phyloP scores from a whole-genome alignment of 2,888 invertebrate species.

The Tachina lurida region DNA sequence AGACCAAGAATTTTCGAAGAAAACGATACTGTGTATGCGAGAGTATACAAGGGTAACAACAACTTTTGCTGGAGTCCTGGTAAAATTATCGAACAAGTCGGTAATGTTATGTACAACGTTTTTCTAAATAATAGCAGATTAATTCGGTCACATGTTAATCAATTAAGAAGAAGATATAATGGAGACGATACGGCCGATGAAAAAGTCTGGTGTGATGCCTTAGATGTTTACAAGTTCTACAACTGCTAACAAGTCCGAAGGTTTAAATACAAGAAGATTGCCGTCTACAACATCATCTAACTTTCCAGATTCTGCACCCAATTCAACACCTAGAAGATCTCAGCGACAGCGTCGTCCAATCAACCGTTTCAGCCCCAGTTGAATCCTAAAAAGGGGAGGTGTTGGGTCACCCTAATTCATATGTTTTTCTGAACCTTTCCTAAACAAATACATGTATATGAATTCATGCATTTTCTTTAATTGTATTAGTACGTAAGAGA shows the following conservation, averaged over 20 bases:
- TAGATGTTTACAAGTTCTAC: constrained; percentile 37
- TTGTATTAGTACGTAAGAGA: no score
- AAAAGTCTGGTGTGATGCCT: constrained; percentile 30
- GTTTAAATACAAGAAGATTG: constrained; percentile 3
- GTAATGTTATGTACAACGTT: constrained; percentile 68
- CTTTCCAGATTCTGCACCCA: no score
- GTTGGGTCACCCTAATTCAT: no score
- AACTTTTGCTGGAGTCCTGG: constrained; percentile 55
- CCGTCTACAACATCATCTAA: neutral
- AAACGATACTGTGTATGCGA: constrained; percentile 58
- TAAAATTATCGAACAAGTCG: constrained; percentile 58
- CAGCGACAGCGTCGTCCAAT: no score
- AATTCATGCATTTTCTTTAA: no score
- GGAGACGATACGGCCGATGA: constrained; percentile 12
- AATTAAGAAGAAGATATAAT: constrained; percentile 56
- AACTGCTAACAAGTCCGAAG: constrained; percentile 10
- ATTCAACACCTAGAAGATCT: no score
- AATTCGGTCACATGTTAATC: constrained; percentile 61
- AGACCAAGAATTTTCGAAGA: constrained; percentile 46
- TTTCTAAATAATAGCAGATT: constrained; percentile 46
- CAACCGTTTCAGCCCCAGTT: no score
- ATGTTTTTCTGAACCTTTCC: no score
- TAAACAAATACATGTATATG: no score
- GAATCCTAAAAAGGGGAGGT: no score
- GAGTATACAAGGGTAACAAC: constrained; percentile 55